A percentile compares a stretch with the other conserved stretches of the same genome.
These are phyloP conservation scores for Ochlodes sylvanus DNA, from an alignment of 2,888 invertebrate species.

Conservation along the genomic window DNA sequence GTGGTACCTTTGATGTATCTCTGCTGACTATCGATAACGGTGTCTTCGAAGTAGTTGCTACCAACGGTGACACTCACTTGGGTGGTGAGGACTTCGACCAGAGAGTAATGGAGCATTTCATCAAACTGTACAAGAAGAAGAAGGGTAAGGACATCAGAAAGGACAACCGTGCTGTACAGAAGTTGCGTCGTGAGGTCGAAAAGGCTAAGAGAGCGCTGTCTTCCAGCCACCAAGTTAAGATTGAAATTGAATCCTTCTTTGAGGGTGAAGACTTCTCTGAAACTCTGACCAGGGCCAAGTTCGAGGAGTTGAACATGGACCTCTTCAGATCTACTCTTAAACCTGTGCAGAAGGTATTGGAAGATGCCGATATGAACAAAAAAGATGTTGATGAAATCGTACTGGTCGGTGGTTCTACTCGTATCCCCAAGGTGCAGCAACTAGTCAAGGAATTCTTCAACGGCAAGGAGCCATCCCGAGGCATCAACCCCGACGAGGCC, in stretches of 20 bases:
- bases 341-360: conserved; percentile 97
- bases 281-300: conserved; percentile 98
- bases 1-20: conserved; percentile 99
- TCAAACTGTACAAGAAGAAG: conserved; percentile 99
- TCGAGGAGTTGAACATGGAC: conserved; percentile 99
- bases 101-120: conserved; percentile 99
- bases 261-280: conserved; percentile 99
- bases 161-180: conserved; percentile 97
- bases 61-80: conserved; percentile 98
- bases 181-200: conserved; percentile 98
- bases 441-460: conserved; percentile 97
- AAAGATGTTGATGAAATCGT: conserved; percentile 99
- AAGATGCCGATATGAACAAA: conserved; percentile 99
- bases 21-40: conserved; percentile 99
- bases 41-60: conserved; percentile 97
- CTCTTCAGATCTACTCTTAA: conserved; percentile 96
- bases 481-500: conserved; percentile 99
- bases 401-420: conserved; percentile 98
- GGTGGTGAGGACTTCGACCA: conserved; percentile 99
- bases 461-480: conserved; percentile 98
- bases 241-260: conserved; percentile 99
- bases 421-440: conserved; percentile 99
- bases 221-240: conserved; percentile 96
- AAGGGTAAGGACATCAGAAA: conserved; percentile 98
- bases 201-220: conserved; percentile 98